A percentile compares a stretch with the other conserved stretches of the same genome.
Evolutionary conservation across 2,113 vertebrate genomes (phyloP).

Genomic region (Chauna torquata): DNA sequence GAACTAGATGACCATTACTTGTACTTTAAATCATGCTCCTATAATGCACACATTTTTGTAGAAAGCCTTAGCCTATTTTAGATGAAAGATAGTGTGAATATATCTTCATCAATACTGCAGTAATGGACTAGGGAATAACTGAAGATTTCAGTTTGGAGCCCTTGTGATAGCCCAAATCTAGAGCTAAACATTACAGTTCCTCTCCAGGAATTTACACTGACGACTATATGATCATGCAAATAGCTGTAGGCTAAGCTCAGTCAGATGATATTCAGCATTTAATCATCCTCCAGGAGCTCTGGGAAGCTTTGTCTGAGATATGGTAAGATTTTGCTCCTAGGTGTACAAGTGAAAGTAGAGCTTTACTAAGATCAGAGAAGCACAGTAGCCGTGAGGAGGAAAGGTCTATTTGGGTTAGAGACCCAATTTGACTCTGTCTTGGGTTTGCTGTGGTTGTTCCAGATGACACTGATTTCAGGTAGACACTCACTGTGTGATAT

Average conservation of each 20-base stretch:
- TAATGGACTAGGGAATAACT: not conserved
- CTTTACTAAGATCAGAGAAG: not conserved
- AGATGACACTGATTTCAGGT: not conserved
- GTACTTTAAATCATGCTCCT: not conserved
- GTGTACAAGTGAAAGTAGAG: not conserved
- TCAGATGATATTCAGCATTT: not conserved
- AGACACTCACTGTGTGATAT: not conserved
- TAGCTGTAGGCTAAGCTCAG: constrained; percentile 1
- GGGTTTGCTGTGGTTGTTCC: not conserved
- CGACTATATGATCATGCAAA: constrained; percentile 12
- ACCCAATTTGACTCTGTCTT: not conserved
- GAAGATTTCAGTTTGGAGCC: not conserved
- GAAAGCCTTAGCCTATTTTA: not conserved
- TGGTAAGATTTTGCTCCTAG: not conserved
- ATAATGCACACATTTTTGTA: not conserved
- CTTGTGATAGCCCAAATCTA: not conserved
- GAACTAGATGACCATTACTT: not conserved
- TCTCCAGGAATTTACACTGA: not conserved
- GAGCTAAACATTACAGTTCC: not conserved
- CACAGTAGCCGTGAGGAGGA: not conserved
- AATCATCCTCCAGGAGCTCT: constrained; percentile 4
- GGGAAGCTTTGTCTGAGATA: not conserved
- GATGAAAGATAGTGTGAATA: not conserved
- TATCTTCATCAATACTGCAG: not conserved
- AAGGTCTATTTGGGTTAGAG: not conserved